These are phyloP conservation scores for Acanthosepion lycidas DNA, from an alignment of 2,888 invertebrate species.

Conservation along the genomic window DNA sequence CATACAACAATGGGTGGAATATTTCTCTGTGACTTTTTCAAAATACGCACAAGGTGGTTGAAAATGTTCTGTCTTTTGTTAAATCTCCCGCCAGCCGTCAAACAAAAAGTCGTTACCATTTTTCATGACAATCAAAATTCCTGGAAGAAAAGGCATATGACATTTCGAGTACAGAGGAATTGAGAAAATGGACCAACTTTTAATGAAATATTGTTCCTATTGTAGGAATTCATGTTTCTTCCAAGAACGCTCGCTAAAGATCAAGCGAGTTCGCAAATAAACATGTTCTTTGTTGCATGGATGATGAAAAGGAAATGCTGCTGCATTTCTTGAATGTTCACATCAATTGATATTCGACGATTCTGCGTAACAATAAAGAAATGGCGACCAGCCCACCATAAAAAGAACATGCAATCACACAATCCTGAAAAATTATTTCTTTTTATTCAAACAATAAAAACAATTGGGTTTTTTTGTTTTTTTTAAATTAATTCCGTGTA, in stretches of 20 bases:
- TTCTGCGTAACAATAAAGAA: not conserved
- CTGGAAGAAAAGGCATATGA: not conserved
- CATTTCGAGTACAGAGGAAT: not conserved
- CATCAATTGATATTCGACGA: not conserved
- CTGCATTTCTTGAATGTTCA: not conserved
- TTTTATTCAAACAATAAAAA: not conserved
- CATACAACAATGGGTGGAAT: not conserved
- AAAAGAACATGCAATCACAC: not conserved
- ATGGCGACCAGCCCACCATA: not conserved
- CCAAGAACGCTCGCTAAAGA: not conserved
- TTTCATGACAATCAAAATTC: slow-evolving; percentile 17
- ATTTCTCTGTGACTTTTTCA: not conserved
- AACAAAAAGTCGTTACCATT: not conserved
- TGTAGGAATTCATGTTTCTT: not conserved
- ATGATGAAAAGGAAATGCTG: not conserved
- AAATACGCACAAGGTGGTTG: not conserved
- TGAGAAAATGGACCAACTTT: not conserved
- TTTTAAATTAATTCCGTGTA: not conserved
- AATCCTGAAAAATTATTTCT: not conserved
- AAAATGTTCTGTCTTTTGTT: not conserved
- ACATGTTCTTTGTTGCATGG: not conserved
- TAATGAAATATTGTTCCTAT: slow-evolving; percentile 33
- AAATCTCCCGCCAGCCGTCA: not conserved
- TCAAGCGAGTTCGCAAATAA: slow-evolving; percentile 33
- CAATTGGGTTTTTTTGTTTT: not conserved